Evolutionary conservation across 2,888 invertebrate genomes (phyloP).

Genomic region (Drosophila lacicola): DNA sequence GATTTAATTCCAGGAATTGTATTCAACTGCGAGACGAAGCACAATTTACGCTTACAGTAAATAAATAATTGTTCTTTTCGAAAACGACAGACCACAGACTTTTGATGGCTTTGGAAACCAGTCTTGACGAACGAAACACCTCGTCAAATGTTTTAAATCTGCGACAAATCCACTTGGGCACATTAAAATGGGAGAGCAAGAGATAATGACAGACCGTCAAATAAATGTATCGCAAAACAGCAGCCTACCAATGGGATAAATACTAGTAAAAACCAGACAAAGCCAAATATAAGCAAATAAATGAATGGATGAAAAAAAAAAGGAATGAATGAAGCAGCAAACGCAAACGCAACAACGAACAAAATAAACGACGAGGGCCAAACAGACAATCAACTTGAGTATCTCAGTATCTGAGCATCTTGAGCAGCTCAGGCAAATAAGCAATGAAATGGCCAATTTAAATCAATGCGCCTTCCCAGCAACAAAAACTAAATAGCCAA

Average conservation of each 20-base stretch:
- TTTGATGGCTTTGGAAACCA: constrained; percentile 25
- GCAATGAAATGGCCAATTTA: constrained; percentile 72
- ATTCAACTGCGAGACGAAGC: too few species aligned
- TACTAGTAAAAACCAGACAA: constrained; percentile 37
- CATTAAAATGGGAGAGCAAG: constrained; percentile 7
- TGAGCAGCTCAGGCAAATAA: constrained; percentile 47
- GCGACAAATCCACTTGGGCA: constrained; percentile 51
- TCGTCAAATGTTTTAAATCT: constrained; percentile 7
- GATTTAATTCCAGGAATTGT: too few species aligned
- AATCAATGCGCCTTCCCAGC: constrained; percentile 52
- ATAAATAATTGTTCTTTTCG: neutral
- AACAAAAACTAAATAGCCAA: constrained; percentile 42
- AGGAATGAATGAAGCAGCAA: constrained; percentile 15
- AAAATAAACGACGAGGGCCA: constrained; percentile 26
- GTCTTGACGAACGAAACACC: neutral
- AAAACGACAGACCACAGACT: neutral
- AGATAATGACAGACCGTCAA: constrained; percentile 1
- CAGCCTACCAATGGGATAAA: constrained; percentile 29
- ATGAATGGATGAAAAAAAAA: constrained; percentile 10
- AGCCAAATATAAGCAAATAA: constrained; percentile 29
- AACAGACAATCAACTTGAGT: constrained; percentile 64
- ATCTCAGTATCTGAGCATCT: constrained; percentile 24
- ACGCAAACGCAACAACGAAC: neutral
- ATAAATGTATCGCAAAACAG: constrained; percentile 4
- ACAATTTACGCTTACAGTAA: neutral